phyloP scores from a whole-genome alignment of 2,888 invertebrate genomes.

The Antheraea yamamai region DNA sequence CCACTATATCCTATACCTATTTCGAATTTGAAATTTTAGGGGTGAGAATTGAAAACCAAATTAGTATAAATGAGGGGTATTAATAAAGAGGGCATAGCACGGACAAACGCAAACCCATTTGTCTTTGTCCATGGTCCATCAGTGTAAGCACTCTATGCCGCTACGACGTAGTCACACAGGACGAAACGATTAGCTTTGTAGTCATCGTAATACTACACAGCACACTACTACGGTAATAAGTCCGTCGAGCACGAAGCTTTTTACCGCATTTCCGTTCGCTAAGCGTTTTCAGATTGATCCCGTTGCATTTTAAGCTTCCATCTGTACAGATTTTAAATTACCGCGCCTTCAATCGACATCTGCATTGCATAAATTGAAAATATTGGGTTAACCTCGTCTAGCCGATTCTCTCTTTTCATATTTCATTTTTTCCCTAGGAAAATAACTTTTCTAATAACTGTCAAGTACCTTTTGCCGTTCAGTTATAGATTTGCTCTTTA shows the following conservation, averaged over 20 bases:
- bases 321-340: conserved; percentile 2
- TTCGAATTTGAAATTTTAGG: not conserved
- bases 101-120: conserved; percentile 5
- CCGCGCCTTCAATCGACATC: not conserved
- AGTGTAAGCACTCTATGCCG: not conserved
- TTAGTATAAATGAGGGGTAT: not conserved
- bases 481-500: not conserved
- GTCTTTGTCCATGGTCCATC: conserved; percentile 9
- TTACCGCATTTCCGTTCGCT: conserved; percentile 68
- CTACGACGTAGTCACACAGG: conserved; percentile 36
- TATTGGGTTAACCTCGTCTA: not conserved
- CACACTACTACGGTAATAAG: conserved; percentile 59
- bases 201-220: conserved; percentile 41
- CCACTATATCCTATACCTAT: not conserved
- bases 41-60: not conserved
- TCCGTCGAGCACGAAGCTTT: conserved; percentile 67
- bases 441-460: not conserved
- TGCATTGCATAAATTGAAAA: not conserved
- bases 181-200: conserved; percentile 29
- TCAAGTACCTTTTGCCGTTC: not conserved
- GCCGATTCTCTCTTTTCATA: not conserved
- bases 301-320: conserved; percentile 7
- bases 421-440: not conserved
- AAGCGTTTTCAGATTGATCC: conserved; percentile 15
- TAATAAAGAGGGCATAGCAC: not conserved